Conservation (phyloP, 1,140 invertebrate species). For the Anastatus disparis region DNA sequence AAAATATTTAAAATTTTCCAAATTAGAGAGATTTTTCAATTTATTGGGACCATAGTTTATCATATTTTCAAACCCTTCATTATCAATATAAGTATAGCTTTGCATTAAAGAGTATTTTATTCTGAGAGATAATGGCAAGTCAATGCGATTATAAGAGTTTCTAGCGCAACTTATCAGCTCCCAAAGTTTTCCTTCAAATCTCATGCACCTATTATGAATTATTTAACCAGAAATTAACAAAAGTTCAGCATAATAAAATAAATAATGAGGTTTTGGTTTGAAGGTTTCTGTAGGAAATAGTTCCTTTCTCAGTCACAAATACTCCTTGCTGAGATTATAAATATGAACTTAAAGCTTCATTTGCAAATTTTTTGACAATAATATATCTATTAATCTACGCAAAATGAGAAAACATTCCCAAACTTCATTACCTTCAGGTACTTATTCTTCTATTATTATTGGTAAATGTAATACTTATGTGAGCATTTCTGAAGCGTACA, state of each 20-base stretch:
- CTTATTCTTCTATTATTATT: slow-evolving; percentile 4
- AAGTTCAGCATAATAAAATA: neutral
- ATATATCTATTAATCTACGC: slow-evolving; percentile 20
- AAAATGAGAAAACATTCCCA: slow-evolving; percentile 18
- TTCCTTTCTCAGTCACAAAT: neutral
- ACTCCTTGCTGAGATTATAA: neutral
- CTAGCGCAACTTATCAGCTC: neutral
- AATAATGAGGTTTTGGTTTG: slow-evolving; percentile 24
- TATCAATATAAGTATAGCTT: neutral
- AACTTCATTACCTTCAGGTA: neutral
- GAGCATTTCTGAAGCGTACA: slow-evolving; percentile 27
- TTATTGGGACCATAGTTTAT: neutral
- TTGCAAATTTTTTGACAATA: neutral
- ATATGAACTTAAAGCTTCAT: neutral
- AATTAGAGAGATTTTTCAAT: neutral
- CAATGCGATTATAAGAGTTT: neutral
- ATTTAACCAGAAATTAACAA: neutral
- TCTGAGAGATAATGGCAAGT: neutral
- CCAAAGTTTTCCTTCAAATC: neutral
- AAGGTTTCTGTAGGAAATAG: slow-evolving; percentile 16
- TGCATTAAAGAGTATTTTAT: neutral
- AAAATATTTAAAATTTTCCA: neutral
- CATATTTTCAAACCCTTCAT: neutral
- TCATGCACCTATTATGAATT: slow-evolving; percentile 13
- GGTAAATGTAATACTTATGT: neutral